phyloP scores from a whole-genome alignment of 2,113 vertebrate species.

The Sakesphorus luctuosus region DNA sequence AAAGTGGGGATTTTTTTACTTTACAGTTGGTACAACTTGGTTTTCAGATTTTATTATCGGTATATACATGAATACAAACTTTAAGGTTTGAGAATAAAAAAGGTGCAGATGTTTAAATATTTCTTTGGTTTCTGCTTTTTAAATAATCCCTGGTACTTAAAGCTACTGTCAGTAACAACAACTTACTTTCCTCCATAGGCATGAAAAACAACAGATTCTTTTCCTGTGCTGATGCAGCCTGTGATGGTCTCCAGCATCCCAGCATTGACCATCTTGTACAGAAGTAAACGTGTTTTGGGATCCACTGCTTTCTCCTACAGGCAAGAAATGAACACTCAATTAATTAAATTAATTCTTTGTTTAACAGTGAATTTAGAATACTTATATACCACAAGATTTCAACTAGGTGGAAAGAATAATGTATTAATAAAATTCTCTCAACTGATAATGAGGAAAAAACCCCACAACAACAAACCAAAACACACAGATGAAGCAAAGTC shows the following conservation, averaged over 20 bases:
- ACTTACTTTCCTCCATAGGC: conserved; percentile 91
- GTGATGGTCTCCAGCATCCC: conserved; percentile 93
- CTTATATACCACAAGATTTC: not conserved
- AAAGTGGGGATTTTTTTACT: not conserved
- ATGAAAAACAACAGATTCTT: conserved; percentile 97
- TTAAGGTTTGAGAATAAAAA: not conserved
- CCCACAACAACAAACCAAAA: not conserved
- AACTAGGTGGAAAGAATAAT: not conserved
- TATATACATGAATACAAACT: not conserved
- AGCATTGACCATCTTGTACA: conserved; percentile 96
- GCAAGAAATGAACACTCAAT: not conserved
- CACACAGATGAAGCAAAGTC: not conserved
- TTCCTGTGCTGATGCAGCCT: conserved; percentile 97
- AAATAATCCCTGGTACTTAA: not conserved
- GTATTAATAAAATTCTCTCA: not conserved
- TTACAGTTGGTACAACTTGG: not conserved
- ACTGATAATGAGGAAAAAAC: not conserved
- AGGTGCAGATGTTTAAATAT: not conserved
- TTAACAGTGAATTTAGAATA: not conserved
- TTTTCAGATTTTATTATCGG: not conserved
- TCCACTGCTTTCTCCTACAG: conserved; percentile 96
- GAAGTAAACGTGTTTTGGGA: conserved; percentile 92
- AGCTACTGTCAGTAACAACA: not conserved
- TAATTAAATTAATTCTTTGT: not conserved
- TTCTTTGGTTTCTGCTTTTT: not conserved